These are phyloP conservation scores for Erethizon dorsatum DNA, from an alignment of 2,797 vertebrate species.

Conservation along the genomic window DNA sequence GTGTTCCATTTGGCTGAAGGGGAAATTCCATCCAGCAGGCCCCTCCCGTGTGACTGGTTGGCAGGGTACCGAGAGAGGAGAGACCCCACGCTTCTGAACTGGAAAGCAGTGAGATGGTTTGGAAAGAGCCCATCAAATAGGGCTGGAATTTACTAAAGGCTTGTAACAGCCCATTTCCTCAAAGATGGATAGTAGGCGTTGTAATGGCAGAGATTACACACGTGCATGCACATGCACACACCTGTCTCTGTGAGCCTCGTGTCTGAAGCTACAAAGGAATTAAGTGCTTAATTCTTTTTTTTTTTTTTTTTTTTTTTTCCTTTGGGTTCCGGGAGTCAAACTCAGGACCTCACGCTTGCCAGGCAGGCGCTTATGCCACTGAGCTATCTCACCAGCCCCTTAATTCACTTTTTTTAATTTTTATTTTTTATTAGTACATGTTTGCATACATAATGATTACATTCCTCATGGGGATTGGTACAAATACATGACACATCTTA, in stretches of 20 bases:
- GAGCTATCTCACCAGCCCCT: no score
- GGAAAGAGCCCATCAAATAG: background rate
- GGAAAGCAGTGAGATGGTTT: background rate
- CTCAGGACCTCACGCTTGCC: no score
- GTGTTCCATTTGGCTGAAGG: background rate
- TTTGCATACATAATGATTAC: background rate
- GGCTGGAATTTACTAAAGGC: background rate
- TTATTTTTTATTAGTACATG: background rate
- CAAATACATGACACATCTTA: background rate
- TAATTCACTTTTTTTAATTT: background rate
- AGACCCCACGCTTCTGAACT: background rate
- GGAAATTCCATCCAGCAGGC: background rate
- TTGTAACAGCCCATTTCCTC: background rate
- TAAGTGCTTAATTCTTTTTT: conserved; percentile 5
- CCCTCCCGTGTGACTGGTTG: background rate
- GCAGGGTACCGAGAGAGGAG: background rate
- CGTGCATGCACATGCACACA: background rate
- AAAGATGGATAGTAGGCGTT: background rate
- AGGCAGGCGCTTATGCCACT: no score
- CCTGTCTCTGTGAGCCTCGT: background rate
- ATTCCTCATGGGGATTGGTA: background rate
- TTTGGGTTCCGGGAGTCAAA: no score
- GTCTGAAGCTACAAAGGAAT: background rate
- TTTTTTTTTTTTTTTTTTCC: background rate
- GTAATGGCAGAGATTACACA: background rate